A percentile compares a stretch with the other conserved stretches of the same genome.
These are phyloP conservation scores for Himalopsyche tibetana DNA, from an alignment of 2,888 invertebrate genomes.

Conservation along the genomic window DNA sequence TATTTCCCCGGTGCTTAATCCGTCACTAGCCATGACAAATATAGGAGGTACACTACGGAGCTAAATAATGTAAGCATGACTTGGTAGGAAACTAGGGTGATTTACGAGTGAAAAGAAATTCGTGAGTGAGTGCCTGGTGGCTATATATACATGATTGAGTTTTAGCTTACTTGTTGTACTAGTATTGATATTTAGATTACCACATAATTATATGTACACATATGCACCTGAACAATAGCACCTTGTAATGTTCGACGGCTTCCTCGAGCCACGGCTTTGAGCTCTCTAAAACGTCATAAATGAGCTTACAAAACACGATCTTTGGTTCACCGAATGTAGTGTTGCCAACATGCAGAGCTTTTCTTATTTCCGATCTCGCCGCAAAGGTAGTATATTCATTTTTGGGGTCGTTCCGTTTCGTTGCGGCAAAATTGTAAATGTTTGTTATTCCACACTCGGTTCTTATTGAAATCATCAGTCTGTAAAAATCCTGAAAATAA, in stretches of 20 bases:
- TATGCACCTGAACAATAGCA: conserved; percentile 79
- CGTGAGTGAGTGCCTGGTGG: too few species aligned
- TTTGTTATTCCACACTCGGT: conserved; percentile 73
- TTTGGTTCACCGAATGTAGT: conserved; percentile 75
- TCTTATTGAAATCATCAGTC: conserved; percentile 73
- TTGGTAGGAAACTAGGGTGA: too few species aligned
- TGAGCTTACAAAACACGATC: conserved; percentile 75
- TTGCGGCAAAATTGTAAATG: conserved; percentile 75
- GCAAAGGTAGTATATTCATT: conserved; percentile 74
- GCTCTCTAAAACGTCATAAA: conserved; percentile 77
- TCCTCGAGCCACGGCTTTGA: conserved; percentile 78
- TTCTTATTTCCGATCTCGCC: conserved; percentile 72
- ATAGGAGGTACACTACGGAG: too few species aligned
- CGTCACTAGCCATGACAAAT: too few species aligned
- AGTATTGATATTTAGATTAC: too few species aligned
- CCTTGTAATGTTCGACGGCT: conserved; percentile 76
- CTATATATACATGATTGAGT: too few species aligned
- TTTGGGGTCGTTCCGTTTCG: conserved; percentile 71
- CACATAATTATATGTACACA: not conserved
- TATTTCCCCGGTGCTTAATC: too few species aligned
- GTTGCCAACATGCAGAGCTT: conserved; percentile 77
- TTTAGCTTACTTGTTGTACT: too few species aligned
- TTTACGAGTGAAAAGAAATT: too few species aligned
- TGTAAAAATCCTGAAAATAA: conserved; percentile 74
- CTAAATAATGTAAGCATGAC: too few species aligned